Evolutionary conservation across 2,797 vertebrate species (phyloP).

Genomic region (Coranthus polyacanthus): DNA sequence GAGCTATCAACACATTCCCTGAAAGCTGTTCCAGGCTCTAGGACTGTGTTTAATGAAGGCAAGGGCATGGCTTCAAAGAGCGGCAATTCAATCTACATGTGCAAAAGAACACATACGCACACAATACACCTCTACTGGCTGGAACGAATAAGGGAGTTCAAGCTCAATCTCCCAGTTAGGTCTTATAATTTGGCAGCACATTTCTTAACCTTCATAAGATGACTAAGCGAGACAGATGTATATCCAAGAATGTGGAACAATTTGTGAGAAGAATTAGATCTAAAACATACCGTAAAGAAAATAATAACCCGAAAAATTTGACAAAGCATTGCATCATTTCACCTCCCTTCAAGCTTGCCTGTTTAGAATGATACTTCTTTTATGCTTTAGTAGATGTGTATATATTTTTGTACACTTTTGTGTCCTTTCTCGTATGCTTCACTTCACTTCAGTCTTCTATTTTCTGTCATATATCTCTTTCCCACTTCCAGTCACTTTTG

Average conservation of each 20-base stretch:
- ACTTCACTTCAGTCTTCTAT: too few species aligned
- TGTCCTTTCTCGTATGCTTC: too few species aligned
- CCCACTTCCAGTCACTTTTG: too few species aligned
- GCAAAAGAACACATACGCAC: constrained; percentile 51
- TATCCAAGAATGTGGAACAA: constrained; percentile 42
- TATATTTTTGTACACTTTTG: too few species aligned
- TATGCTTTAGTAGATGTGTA: constrained; percentile 6
- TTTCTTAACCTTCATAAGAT: constrained; percentile 49
- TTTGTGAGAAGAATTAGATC: constrained; percentile 21
- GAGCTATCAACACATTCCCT: constrained; percentile 85
- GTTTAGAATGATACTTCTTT: not conserved
- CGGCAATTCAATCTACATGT: constrained; percentile 71
- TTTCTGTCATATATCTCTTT: too few species aligned
- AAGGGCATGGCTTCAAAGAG: constrained; percentile 89
- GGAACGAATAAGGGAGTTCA: constrained; percentile 63
- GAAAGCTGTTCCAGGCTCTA: constrained; percentile 83
- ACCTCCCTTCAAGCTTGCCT: constrained; percentile 5
- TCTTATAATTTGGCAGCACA: constrained; percentile 81
- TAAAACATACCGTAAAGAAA: constrained; percentile 18
- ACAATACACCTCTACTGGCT: constrained; percentile 48
- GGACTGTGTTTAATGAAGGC: constrained; percentile 91
- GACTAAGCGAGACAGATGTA: constrained; percentile 50
- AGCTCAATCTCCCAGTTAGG: constrained; percentile 77
- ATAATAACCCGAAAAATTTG: constrained; percentile 10
- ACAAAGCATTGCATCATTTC: constrained; percentile 6